Evolutionary conservation across 2,113 vertebrate species (phyloP).

Genomic region (Callaeas wilsoni): DNA sequence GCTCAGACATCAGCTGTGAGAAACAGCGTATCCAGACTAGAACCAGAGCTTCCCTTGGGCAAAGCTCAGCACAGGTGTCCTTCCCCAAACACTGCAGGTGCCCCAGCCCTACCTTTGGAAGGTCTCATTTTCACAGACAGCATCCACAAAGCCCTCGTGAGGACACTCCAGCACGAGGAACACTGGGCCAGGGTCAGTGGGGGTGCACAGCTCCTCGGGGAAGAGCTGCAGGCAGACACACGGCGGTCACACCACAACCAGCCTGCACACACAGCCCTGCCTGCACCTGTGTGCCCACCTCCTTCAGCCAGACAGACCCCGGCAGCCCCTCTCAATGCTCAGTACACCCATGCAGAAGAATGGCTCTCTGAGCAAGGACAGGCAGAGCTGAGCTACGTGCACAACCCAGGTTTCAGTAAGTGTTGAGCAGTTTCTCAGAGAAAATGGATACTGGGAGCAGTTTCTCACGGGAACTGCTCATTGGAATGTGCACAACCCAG

Average conservation of each 20-base stretch:
- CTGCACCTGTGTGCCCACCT: fast-evolving
- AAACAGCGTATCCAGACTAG: neutral
- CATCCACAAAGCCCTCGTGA: constrained; percentile 81
- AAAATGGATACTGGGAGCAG: too few relatives aligned
- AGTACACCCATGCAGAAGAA: neutral
- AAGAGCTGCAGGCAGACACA: constrained; percentile 74
- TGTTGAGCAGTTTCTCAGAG: too few relatives aligned
- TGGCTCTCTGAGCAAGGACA: too few relatives aligned
- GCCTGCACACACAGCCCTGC: neutral
- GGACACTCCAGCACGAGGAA: constrained; percentile 92
- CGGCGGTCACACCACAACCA: neutral
- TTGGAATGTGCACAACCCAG: too few relatives aligned
- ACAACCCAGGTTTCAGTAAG: too few relatives aligned
- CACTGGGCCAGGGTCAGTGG: constrained; percentile 79
- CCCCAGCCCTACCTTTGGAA: constrained; percentile 61
- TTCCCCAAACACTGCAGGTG: neutral
- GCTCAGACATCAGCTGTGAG: neutral
- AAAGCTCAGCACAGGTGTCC: neutral
- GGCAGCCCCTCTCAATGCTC: neutral
- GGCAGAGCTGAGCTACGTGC: too few relatives aligned
- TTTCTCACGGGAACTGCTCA: too few relatives aligned
- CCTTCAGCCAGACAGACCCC: fast-evolving
- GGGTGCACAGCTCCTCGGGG: constrained; percentile 88
- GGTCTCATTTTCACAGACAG: constrained; percentile 71
- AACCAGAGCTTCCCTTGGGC: neutral